Percentiles rank a stretch among this genome's conserved stretches.
phyloP scores from a whole-genome alignment of 2,113 vertebrate genomes.

The Himantopus leucocephalus region DNA sequence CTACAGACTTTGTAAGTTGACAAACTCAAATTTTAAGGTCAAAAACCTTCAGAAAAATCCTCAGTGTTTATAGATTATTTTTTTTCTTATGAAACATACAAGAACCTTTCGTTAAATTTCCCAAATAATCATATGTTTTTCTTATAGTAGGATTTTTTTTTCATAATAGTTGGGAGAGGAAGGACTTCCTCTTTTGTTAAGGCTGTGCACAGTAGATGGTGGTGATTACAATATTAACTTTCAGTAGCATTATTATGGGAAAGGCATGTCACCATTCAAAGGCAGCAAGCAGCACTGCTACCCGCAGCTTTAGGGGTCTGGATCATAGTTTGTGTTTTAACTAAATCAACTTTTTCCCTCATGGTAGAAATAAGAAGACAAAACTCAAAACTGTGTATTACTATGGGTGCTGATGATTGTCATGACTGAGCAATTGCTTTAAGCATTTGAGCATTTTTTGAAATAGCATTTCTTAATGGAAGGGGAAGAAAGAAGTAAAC shows the following conservation, averaged over 20 bases:
- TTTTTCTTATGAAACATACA: conserved; percentile 23
- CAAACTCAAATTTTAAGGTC: conserved; percentile 7
- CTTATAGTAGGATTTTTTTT: not conserved
- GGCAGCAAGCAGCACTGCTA: not conserved
- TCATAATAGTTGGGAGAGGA: not conserved
- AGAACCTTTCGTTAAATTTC: conserved; percentile 25
- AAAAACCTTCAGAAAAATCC: conserved; percentile 30
- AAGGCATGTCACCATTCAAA: not conserved
- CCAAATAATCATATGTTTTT: not conserved
- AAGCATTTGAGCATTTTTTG: not conserved
- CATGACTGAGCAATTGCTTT: not conserved
- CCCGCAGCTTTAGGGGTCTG: not conserved
- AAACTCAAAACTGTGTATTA: not conserved
- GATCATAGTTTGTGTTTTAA: not conserved
- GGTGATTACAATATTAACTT: not conserved
- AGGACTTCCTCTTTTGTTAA: not conserved
- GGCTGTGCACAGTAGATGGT: not conserved
- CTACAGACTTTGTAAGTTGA: conserved; percentile 90
- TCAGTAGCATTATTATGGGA: not conserved
- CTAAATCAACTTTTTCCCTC: not conserved
- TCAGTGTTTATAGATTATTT: not conserved
- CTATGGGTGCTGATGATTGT: not conserved
- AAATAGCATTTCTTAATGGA: not conserved
- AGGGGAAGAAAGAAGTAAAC: not conserved
- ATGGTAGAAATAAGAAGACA: not conserved